Evolutionary conservation across 2,888 invertebrate species (phyloP), one percentile per base, ranked within the genome.

Genomic region (Nudaria mundana): DNA sequence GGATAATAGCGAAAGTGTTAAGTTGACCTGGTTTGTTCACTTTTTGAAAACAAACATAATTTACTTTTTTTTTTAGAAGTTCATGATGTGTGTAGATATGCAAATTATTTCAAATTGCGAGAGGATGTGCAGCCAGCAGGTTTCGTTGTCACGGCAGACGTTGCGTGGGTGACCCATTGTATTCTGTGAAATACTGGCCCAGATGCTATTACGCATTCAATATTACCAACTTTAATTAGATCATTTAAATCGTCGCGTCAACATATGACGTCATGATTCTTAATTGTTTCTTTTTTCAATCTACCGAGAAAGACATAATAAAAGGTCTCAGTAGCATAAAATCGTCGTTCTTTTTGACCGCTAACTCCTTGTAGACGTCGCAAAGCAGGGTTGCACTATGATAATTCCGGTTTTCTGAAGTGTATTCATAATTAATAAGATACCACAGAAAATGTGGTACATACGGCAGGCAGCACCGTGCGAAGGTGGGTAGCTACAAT

Each of bases 1-100:
- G 71, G 71, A 77, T 76, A 79, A 77, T 74, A 83, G 81, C 74
- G 81, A 84, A 84, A 85, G 85, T 87, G 84, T 85, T 82, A 82
- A 71, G 68, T 65, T 66, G 63, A 63, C 58, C 71, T 76, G 66
- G 76, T 78, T 81, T 76, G 73, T 75, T 64, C 67, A 61, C 56
- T 63, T 71, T 71, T 70, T 71, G 70, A 71, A 66, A 66, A 73
- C 63, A 71, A 65, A 71, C 71, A 69, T 68, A 68, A 69, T 75
- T 72, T 68, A 60, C 44, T 58, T 66, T 71, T 69, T n/a, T 71
- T 71, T 70, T 69, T 64, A 66, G 64, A 62, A 56, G 54, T 49
- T 50, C 52, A 61, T 60, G 55, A 59, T 56, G 59, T 62, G 65
- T 67, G 70, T 71, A 64, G 66, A 65, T 73, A 84, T 85, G 86